phyloP scores from a whole-genome alignment of 2,797 vertebrate species.

The Rachycentron canadum region DNA sequence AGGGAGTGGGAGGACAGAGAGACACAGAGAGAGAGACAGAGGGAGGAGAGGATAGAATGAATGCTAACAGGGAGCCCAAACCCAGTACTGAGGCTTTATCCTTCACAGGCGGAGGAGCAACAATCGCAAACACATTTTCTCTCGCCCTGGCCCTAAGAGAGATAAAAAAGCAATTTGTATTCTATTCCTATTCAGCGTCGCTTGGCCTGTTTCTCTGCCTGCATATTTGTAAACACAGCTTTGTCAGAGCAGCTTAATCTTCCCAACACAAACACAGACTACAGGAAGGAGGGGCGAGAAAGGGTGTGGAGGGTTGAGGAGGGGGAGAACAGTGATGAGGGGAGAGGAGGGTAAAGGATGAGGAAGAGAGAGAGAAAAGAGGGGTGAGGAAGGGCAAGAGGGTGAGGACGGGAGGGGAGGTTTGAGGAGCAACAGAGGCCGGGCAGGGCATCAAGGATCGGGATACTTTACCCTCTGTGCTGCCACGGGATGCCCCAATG shows the following conservation, averaged over 20 bases:
- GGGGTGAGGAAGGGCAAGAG: constrained; percentile 52
- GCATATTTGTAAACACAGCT: constrained; percentile 90
- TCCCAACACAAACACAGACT: constrained; percentile 85
- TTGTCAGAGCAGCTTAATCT: constrained; percentile 90
- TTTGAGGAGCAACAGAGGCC: constrained; percentile 25
- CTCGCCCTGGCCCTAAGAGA: constrained; percentile 86
- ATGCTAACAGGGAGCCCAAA: constrained; percentile 88
- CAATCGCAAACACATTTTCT: constrained; percentile 90
- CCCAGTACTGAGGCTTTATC: constrained; percentile 85
- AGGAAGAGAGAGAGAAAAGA: constrained; percentile 30
- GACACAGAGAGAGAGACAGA: constrained; percentile 64
- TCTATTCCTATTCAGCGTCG: constrained; percentile 88
- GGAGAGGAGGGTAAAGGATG: constrained; percentile 33
- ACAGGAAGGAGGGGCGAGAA: constrained; percentile 73
- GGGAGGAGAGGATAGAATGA: constrained; percentile 81
- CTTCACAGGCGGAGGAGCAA: constrained; percentile 89
- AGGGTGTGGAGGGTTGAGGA: constrained; percentile 66
- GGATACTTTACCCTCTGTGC: constrained; percentile 57
- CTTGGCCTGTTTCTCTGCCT: constrained; percentile 89
- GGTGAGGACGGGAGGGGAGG: constrained; percentile 30
- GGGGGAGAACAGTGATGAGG: constrained; percentile 44
- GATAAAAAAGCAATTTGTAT: constrained; percentile 92
- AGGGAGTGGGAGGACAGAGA: constrained; percentile 78
- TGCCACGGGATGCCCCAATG: constrained; percentile 49
- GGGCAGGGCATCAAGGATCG: constrained; percentile 51